Base-by-base conservation (phyloP, 92 coral and sea anemone genomes). In the Epizoanthus scotinus region DNA sequence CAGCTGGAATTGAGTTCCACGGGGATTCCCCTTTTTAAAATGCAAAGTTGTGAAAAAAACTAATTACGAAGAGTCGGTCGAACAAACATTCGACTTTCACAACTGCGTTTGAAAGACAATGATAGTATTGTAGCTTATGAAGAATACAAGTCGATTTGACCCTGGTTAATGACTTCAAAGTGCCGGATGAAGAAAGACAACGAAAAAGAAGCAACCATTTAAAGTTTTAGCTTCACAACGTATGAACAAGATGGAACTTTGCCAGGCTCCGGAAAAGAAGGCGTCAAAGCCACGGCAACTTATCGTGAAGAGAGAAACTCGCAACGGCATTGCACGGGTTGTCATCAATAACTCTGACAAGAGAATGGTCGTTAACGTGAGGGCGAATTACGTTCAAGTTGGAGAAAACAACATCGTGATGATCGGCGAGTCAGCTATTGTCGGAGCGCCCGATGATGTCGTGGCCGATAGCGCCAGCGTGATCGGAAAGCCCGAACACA, bases 11-110 rank as follows among this genome's bases (percentile, higher is more conserved):
- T 6, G 49, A 42, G 52, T 9, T 64, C 17, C 29, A 15, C 70
- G 70, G 70, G 70, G 70, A 64, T 64, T 64, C 70, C 70, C 70
- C 70, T 18, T 25, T 25, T 1, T 6, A 44, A 7, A 44, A 13
- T 44, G 50, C 7, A 42, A 42, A 42, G 10, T 42, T n/a, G n/a
- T n/a, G n/a, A 42, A 42, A 42, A 44, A 44, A 31, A 31, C 12
- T 47, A 47, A 47, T 10, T 47, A 47, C 12, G 14, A 47, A 47
- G 15, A 47, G 0, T 9, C 14, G 14, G 17, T 44, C 9, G 50
- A 10, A 7, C 12, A 44, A 59, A 59, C 8, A 26, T 60, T 20
- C 10, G 27, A 26, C 27, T 60, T 25, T 10, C 7, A 25, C 6
- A 64, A 28, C n/a, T 63, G 24, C 44, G 20, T 13, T 6, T 27